Evolutionary conservation across 2,113 vertebrate genomes (phyloP), one percentile per base, ranked within the genome.

Genomic region (Micromys minutus): DNA sequence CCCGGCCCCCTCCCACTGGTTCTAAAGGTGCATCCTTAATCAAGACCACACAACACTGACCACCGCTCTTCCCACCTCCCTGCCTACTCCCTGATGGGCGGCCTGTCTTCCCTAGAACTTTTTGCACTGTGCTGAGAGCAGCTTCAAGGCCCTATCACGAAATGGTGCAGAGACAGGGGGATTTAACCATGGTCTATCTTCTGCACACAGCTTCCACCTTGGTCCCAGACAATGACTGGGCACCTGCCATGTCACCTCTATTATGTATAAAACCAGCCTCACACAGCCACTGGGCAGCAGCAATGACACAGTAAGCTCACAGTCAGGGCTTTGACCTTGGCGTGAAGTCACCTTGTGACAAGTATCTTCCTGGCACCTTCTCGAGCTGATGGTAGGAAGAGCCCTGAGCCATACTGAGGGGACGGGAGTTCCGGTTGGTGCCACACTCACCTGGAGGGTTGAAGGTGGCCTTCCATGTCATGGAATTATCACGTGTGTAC

Each of bases 401-500:
- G n/a, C 55, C 22, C 39, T 1, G 26, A 21, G 24, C 17, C 36
- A 15, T 57, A 36, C 24, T 4, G 9, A 75, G 36, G 36, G 29
- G 22, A 47, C 24, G 39, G 71, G 21, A 21, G 21, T 42, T 13
- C 67, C 2, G 3, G 34, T 11, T 3, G 3, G 59, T 45, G 12
- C 21, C 19, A 17, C 24, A 0, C 92, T 91, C 97, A 99, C 99
- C 99, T 98, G 99, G 99, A 0, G 99, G 98, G n/a, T 93, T 98
- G 94, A 99, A 99, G 87, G 98, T 98, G 55, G 98, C 99, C 95
- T 98, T 99, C 99, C 99, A 99, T 36, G 98, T 99, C 98, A 97
- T 99, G 95, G 98, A 98, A 94, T 98, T 98, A 7, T 98, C 98
- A 47, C 98, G 98, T 0, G 99, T 99, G 95, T 99, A 99, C 75